Base-by-base conservation (phyloP, 2,797 vertebrate species). In the Erethizon dorsatum region DNA sequence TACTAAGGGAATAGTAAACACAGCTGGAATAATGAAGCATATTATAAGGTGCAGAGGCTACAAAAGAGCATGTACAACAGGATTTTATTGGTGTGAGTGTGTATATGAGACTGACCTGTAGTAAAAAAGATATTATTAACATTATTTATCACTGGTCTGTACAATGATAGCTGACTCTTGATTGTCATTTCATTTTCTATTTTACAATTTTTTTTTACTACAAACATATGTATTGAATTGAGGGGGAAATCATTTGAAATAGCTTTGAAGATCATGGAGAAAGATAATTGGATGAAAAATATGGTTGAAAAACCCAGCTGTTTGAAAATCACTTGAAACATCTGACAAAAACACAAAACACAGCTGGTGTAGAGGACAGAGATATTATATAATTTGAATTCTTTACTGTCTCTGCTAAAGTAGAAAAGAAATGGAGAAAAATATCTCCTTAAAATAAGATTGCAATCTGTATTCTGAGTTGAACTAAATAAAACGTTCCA, bases 271-370 rank as follows among this genome's bases (percentile, higher is more conserved):
- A 97, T 97, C 88, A 96, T 95, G 88, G 94, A 92, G 92, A 95
- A 96, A 94, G 96, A 97, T 98, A 97, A 97, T 92, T 97, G 73
- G 85, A 90, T 92, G 93, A 96, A 96, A 79, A 97, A 95, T 96
- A 89, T 79, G 75, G 56, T 92, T 97, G 88, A 92, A 95, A 97
- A 96, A 93, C 92, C 96, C 95, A 98, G 96, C 97, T 98, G 97
- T 93, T 97, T 94, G 94, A 96, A 97, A 98, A 98, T 97, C 92
- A 84, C 88, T 97, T 47, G 75, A 73, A 97, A 83, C 90, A 94
- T 95, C 93, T 97, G 93, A 97, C 18, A 92, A 96, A 95, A 96
- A 95, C 91, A 95, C 91, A 93, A 93, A 97, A 97, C 94, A 97
- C 97, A 97, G 98, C 97, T 97, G 97, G 91, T 20, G 17, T 41